Evolutionary conservation across 2,113 vertebrate species (phyloP).

Genomic region (Cichladusa arquata): DNA sequence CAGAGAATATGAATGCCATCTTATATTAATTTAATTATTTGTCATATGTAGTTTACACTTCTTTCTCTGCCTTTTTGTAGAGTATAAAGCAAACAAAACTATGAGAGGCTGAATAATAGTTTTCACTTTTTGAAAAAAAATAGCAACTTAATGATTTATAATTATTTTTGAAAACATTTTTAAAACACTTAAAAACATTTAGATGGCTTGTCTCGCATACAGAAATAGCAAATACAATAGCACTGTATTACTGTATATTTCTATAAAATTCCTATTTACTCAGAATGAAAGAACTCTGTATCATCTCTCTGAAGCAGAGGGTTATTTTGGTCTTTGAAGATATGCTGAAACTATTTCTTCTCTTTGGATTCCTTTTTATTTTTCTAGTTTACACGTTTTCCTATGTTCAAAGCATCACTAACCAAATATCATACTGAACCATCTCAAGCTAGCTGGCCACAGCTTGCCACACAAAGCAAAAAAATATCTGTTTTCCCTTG

Average conservation of each 20-base stretch:
- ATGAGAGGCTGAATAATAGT: not conserved
- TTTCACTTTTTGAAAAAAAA: not conserved
- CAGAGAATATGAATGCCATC: slow-evolving; percentile 14
- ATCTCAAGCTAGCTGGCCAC: not conserved
- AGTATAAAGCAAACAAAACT: slow-evolving; percentile 25
- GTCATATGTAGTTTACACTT: slow-evolving; percentile 14
- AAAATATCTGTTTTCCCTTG: not conserved
- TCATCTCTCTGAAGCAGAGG: not conserved
- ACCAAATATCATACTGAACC: not conserved
- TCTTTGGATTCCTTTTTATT: not conserved
- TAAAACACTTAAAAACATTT: not conserved
- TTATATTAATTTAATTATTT: not conserved
- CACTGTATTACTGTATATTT: not conserved
- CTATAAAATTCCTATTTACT: not conserved
- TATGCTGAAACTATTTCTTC: not conserved
- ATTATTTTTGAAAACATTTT: fast-evolving
- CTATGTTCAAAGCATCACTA: not conserved
- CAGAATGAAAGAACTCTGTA: not conserved
- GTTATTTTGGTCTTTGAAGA: not conserved
- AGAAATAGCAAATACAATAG: not conserved
- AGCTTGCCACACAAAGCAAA: not conserved
- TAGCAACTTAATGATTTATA: not conserved
- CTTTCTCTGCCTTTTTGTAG: slow-evolving; percentile 9
- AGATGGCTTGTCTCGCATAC: not conserved
- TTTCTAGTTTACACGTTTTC: not conserved